Conservation (phyloP, 1,140 invertebrate genomes). For the Holotrichia oblita region DNA sequence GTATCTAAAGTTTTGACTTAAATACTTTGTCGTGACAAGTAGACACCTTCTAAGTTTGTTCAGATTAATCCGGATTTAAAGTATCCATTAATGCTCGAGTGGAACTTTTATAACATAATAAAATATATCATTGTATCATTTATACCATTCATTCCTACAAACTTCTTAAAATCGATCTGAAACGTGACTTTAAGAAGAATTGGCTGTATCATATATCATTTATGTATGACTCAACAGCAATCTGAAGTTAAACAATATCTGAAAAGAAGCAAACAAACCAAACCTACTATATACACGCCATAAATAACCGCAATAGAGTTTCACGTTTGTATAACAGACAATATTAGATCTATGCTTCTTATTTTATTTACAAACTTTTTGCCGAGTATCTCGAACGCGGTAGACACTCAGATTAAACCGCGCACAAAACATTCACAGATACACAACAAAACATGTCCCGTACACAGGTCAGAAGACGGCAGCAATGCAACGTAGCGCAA, state of each 20-base stretch:
- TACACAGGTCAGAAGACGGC: neutral
- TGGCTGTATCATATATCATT: neutral
- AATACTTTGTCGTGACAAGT: neutral
- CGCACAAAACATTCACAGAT: conserved; percentile 19
- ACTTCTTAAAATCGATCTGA: neutral
- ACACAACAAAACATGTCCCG: neutral
- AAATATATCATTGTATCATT: neutral
- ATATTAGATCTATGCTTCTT: conserved; percentile 25
- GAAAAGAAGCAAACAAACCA: neutral
- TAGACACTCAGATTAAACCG: conserved; percentile 2
- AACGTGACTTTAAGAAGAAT: neutral
- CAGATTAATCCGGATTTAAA: too few species aligned
- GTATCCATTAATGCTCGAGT: neutral
- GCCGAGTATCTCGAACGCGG: neutral
- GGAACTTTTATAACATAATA: neutral
- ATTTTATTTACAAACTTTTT: conserved; percentile 21
- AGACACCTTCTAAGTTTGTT: too few species aligned
- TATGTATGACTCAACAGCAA: conserved; percentile 20
- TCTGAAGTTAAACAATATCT: neutral
- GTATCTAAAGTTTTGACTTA: neutral
- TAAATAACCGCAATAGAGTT: conserved; percentile 3
- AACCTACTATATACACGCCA: neutral
- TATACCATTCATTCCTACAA: neutral
- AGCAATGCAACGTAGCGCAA: neutral
- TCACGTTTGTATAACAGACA: neutral